Percentiles rank a stretch among this genome's conserved stretches.
phyloP scores from a whole-genome alignment of 1,140 invertebrate species.

The Melanaphis sacchari region DNA sequence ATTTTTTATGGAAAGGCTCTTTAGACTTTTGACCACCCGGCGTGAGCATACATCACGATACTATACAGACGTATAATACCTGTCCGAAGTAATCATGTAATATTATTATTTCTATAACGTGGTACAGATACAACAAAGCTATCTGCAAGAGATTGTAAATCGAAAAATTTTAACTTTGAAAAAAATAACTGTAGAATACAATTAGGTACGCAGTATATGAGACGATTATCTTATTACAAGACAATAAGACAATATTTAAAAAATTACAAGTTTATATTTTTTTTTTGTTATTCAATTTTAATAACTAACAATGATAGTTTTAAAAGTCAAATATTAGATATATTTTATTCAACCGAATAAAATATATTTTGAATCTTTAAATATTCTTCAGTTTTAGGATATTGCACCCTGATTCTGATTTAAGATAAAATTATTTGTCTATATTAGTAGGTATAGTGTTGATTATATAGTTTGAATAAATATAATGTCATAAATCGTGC shows the following conservation, averaged over 20 bases:
- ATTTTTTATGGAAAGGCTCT: background rate
- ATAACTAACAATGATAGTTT: background rate
- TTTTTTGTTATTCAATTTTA: background rate
- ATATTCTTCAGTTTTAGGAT: background rate
- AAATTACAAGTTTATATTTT: background rate
- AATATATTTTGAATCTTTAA: background rate
- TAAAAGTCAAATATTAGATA: background rate
- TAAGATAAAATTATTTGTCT: background rate
- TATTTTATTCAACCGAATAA: background rate
- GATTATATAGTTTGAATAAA: background rate
- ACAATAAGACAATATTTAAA: background rate
- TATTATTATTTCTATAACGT: background rate
- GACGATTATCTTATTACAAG: background rate
- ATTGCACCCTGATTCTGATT: background rate
- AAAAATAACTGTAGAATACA: background rate
- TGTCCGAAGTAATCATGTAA: background rate
- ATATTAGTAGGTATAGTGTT: background rate
- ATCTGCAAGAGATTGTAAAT: background rate
- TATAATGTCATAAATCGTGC: background rate
- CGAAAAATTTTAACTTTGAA: background rate
- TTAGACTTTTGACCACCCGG: background rate
- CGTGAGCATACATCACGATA: background rate
- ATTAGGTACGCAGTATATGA: background rate
- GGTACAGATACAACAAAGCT: background rate
- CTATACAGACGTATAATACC: background rate